Base-by-base conservation (phyloP, 1,140 invertebrate species). In the Lutraria rhynchaena region DNA sequence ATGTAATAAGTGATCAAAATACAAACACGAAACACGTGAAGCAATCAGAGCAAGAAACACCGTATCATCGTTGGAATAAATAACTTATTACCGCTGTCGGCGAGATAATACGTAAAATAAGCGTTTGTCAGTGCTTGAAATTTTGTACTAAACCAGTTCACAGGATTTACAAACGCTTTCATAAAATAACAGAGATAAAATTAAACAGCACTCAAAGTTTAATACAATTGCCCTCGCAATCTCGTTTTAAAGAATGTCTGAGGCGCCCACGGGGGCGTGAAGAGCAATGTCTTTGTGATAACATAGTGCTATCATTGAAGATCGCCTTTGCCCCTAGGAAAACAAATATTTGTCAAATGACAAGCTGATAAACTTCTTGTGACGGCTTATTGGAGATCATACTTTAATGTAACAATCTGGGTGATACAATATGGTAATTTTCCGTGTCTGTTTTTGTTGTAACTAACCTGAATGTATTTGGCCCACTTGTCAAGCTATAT, bases 311-410 rank as follows among this genome's bases (percentile, higher is more conserved):
- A 49, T 49, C 41, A 67, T 27, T 31, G 44, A 46, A 67, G 19
- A 67, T 49, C 60, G 31, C 60, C 63, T 67, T 67, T 67, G 63
- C 63, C 63, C 63, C 44, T 49, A 67, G 41, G 63, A 67, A 67
- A 49, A 67, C 63, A 67, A 67, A 67, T 67, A 67, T 67, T 67
- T 67, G 44, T 49, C 63, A 49, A 46, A 51, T 46, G 63, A 67
- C 63, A 51, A 13, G 44, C 24, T 27, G 63, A 67, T 67, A 67
- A 67, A 67, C 19, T 22, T 15, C 44, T 49, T 67, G 63, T 67
- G 63, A 67, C 63, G 44, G 49, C 44, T 49, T 67, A 31, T 67
- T 31, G 63, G 17, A 29, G 63, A 67, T 46, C 29, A 67, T 46
- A 29, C 41, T 67, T 51, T 13, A 67, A 67, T 27, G 29, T 55